Percentiles rank a stretch among this genome's conserved stretches.
phyloP scores from a whole-genome alignment of 2,888 invertebrate genomes.

The Cheilosia impressa region DNA sequence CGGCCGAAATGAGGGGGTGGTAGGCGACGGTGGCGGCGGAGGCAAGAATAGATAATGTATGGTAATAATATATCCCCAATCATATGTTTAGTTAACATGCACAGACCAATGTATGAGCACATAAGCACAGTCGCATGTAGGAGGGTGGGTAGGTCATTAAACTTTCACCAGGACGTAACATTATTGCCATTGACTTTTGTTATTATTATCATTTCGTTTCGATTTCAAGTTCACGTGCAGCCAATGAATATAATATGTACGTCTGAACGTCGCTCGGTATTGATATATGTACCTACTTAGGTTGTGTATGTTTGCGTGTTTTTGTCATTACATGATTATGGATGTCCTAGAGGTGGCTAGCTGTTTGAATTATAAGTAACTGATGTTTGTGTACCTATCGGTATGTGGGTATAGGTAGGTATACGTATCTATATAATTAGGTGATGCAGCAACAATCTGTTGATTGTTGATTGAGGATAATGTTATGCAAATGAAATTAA shows the following conservation, averaged over 20 bases:
- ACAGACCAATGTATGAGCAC: slow-evolving; percentile 53
- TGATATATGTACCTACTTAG: background rate
- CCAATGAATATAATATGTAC: slow-evolving; percentile 50
- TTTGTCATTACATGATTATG: slow-evolving; percentile 73
- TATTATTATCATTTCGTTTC: slow-evolving; percentile 74
- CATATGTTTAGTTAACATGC: slow-evolving; percentile 75
- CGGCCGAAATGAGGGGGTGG: slow-evolving; percentile 55
- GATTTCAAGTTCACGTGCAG: slow-evolving; percentile 75
- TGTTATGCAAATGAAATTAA: slow-evolving; percentile 75
- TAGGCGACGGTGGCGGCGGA: slow-evolving; percentile 1
- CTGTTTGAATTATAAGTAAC: slow-evolving; percentile 69
- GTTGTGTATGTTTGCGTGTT: slow-evolving; percentile 41
- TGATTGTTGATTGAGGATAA: slow-evolving; percentile 74
- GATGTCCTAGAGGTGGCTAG: slow-evolving; percentile 57
- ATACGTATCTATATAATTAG: slow-evolving; percentile 57
- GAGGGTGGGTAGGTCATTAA: slow-evolving; percentile 67
- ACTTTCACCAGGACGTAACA: slow-evolving; percentile 75
- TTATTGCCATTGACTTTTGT: slow-evolving; percentile 76
- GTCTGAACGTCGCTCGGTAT: background rate
- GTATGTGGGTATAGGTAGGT: background rate
- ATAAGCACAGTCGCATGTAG: slow-evolving; percentile 32
- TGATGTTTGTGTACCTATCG: slow-evolving; percentile 34
- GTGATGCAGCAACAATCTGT: slow-evolving; percentile 74
- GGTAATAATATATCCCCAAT: slow-evolving; percentile 75
- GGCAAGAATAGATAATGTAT: slow-evolving; percentile 70